A percentile compares a stretch with the other conserved stretches of the same genome.
These are phyloP conservation scores for Vidua macroura DNA, from an alignment of 2,113 vertebrate genomes.

Conservation along the genomic window DNA sequence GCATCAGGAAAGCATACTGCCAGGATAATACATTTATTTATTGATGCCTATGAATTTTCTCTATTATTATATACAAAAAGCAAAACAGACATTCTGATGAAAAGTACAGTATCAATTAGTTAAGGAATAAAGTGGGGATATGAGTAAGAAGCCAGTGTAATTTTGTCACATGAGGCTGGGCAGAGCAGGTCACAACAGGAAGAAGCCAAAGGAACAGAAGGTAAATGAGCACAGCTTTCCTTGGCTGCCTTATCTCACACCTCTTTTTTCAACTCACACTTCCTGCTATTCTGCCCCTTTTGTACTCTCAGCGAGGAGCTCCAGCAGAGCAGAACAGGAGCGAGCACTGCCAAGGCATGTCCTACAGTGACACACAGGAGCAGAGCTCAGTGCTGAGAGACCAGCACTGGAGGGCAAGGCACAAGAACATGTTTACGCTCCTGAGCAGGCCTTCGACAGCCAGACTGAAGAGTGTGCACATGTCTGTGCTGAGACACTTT, in stretches of 20 bases:
- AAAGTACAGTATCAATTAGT: not conserved
- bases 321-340: not conserved
- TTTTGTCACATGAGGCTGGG: not conserved
- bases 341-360: not conserved
- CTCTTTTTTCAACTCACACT: not conserved
- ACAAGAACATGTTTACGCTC: fast-evolving
- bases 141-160: not conserved
- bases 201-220: constrained; percentile 3
- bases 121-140: not conserved
- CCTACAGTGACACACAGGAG: not conserved
- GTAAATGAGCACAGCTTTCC: not conserved
- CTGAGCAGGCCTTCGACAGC: not conserved
- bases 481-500: not conserved
- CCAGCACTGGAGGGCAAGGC: not conserved
- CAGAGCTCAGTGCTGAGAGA: not conserved
- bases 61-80: not conserved
- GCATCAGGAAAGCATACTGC: not conserved
- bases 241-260: not conserved
- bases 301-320: not conserved
- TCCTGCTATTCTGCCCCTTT: not conserved
- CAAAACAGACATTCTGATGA: not conserved
- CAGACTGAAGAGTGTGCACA: not conserved
- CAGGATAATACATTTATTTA: not conserved
- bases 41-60: not conserved
- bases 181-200: not conserved